Evolutionary conservation across 2,888 invertebrate species (phyloP), one percentile per base, ranked within the genome.

Genomic region (Drosophila pseudotalamancana): DNA sequence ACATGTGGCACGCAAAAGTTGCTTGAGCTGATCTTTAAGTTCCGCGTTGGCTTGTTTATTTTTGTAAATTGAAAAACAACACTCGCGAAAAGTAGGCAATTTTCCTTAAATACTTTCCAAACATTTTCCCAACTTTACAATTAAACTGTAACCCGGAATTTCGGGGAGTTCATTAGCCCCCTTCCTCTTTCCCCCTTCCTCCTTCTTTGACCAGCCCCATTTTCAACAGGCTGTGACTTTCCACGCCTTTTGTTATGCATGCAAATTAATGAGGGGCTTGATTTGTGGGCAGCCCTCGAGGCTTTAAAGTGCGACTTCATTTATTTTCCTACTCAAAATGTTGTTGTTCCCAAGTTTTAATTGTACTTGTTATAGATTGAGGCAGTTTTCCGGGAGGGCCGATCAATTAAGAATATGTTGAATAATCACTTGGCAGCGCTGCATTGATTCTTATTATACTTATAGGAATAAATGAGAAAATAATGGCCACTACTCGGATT

Each of bases 211-310:
- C 9, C 56, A 56, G 60, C 62, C 73, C 69, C 62, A n/a, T 56
- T 73, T 68, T 66, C 53, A 68, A 63, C 54, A 54, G 51, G 6
- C 69, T 57, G 50, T 35, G 56, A 51, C 49, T 57, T 75, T 73
- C 59, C 65, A 46, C 54, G 62, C 61, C 51, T 75, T 61, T 61
- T 72, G 66, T 69, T 62, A 23, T 46, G 53, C 53, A 82, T 69
- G 75, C 75, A 83, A 88, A 87, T 87, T 88, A 85, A 85, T 82
- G 77, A 77, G 53, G 68, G 57, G 70, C 73, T 73, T 88, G 71
- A 73, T 66, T 79, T 73, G 62, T 57, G 42, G 23, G 19, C 6
- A 9, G 42, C 19, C 18, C 16, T 3, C 14, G 31, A 25, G 8
- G 6, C 16, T 23, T 5, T 12, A 18, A 12, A 21, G 14, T 6